phyloP scores from a whole-genome alignment of 2,113 vertebrate genomes.

The Bos indicus region DNA sequence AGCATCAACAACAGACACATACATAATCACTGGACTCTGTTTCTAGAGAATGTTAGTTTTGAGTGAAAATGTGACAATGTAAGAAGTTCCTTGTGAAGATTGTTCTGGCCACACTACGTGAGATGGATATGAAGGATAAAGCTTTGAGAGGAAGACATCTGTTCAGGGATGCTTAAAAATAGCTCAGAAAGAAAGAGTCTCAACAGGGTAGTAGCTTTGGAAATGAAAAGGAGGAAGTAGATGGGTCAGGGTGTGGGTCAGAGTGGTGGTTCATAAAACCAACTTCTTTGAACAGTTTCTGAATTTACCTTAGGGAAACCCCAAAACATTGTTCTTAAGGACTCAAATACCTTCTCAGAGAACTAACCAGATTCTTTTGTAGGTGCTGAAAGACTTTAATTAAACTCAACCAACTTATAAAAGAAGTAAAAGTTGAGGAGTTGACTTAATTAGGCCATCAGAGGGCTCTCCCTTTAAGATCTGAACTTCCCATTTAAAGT shows the following conservation, averaged over 20 bases:
- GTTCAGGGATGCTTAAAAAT: neutral
- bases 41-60: neutral
- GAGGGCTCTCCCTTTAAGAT: neutral
- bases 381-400: neutral
- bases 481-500: neutral
- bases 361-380: neutral
- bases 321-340: neutral
- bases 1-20: neutral
- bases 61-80: neutral
- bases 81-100: neutral
- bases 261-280: neutral
- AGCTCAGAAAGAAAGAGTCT: neutral
- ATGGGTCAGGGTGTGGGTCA: neutral
- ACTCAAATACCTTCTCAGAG: neutral
- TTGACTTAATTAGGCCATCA: neutral
- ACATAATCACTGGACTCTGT: neutral
- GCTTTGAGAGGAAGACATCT: neutral
- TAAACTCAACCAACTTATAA: neutral
- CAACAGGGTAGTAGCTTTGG: neutral
- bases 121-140: neutral
- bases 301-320: neutral
- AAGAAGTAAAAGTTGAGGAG: neutral
- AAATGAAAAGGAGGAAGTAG: neutral
- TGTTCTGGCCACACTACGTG: rapidly evolving
- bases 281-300: neutral